Evolutionary conservation across 2,113 vertebrate genomes (phyloP), one percentile per base, ranked within the genome.

Genomic region (Garra rufa): DNA sequence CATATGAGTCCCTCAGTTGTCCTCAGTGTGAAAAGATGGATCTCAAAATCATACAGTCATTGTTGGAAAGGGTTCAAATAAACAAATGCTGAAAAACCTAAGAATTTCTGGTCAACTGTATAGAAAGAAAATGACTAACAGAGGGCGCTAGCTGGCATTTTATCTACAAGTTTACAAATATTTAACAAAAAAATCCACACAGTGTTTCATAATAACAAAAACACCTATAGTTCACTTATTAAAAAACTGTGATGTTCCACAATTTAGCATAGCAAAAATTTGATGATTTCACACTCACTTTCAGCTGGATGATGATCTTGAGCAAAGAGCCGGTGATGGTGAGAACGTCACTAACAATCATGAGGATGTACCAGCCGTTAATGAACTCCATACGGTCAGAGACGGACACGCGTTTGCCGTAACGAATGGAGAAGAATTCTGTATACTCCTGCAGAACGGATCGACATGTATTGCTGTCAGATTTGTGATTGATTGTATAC

Each of bases 281-380:
- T 21, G 26, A 8, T 55, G 46, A 21, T 38, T 21, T 21, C 6
- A 75, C 19, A 17, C 57, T 14, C 82, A 94, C 98, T 96, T 99
- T 99, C 1, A 96, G 94, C 90, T 99, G 96, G 88, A 99, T 99
- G 91, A 95, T 95, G 86, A 99, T 99, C 92, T 99, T 99, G 71
- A 99, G 94, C 85, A 97, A 91, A 11, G 98, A 99, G 86, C 97
- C 98, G 76, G 92, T 91, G 85, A 98, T 95, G 79, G 95, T 96
- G 83, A 99, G 85, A 3, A 93, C 89, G 88, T 99, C 97, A 0
- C 96, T 99, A 65, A 95, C 19, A 0, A 99, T 94, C 90, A 99
- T 98, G 88, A 99, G 92, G 83, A 99, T 95, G 74, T 97, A 98
- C 98, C 98, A 99, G n/a, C 97, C 95, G 0, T 94, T 99, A 83